A percentile compares a stretch with the other conserved stretches of the same genome.
phyloP scores from a whole-genome alignment of 2,888 invertebrate species.

The Scaptomyza flava region DNA sequence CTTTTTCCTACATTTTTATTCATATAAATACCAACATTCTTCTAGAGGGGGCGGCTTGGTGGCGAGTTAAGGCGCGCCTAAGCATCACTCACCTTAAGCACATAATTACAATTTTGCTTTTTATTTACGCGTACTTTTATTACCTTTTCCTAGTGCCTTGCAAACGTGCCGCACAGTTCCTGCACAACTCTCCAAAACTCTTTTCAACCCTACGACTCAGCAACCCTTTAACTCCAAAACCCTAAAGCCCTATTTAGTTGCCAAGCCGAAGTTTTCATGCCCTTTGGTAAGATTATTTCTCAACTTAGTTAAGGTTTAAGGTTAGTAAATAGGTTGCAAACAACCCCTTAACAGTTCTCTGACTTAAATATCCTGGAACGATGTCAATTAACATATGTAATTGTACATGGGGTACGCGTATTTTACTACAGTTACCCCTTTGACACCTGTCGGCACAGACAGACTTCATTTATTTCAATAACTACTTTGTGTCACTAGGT shows the following conservation, averaged over 20 bases:
- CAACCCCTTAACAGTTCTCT: neutral
- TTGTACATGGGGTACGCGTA: neutral
- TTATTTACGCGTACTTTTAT: constrained; percentile 78
- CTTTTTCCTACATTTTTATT: no score
- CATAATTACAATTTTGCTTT: constrained; percentile 80
- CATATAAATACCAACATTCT: no score
- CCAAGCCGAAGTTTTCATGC: constrained; percentile 23
- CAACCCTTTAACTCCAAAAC: neutral
- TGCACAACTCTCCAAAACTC: constrained; percentile 6
- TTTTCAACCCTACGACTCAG: neutral
- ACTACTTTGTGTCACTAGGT: constrained; percentile 34
- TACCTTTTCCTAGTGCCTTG: constrained; percentile 57
- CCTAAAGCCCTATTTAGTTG: neutral
- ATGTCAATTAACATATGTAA: neutral
- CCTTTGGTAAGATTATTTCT: constrained; percentile 1
- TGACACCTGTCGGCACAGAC: constrained; percentile 21
- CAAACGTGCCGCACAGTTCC: constrained; percentile 12
- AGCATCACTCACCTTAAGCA: constrained; percentile 77
- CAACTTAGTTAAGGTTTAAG: no score
- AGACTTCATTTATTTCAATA: constrained; percentile 44
- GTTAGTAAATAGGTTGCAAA: no score
- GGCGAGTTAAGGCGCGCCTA: constrained; percentile 18
- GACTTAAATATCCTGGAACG: neutral
- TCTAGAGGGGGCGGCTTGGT: no score
- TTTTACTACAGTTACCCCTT: constrained; percentile 1